Base-by-base conservation (phyloP, 2,888 invertebrate species). In the Scaptomyza polygonia region DNA sequence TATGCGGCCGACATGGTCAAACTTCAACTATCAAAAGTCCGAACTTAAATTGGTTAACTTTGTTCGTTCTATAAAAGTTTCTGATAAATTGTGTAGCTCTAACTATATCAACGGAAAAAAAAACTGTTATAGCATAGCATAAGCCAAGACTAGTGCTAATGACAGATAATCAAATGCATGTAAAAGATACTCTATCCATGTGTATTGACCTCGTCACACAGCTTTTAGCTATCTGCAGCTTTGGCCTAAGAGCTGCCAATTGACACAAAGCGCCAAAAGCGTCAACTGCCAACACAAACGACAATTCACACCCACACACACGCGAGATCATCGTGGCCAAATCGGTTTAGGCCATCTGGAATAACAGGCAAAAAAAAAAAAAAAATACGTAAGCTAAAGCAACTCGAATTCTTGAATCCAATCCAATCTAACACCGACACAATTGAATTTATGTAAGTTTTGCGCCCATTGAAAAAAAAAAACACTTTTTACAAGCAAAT, bases 331-430 rank as follows among this genome's bases (percentile, higher is more conserved):
- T 25, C 39, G 72, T 66, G 61, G 59, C 68, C 69, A 84, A 80
- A 81, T 84, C 81, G 81, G 78, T 81, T 84, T 77, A 63, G 63
- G 65, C 74, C 78, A 84, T 67, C 74, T 78, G 74, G 63, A 66
- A 73, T 80, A 81, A 73, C 74, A 69, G 42, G 18, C 42, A 32
- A 44, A 32, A 57, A 45, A 54, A 44, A 32, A 57, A 45, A 54
- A 53, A 44, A 54, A 44, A 43, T 45, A 57, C 18, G 30, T 40
- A 53, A 53, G 40, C 32, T 40, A 55, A 74, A 59, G 42, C 29
- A 44, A 53, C 54, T 69, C n/a, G 53, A 56, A 68, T 56, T 52
- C 43, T 40, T 39, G 29, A 40, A 18, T 32, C 32, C 48, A 54
- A 63, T 67, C 72, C 73, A 64, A 67, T 57, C 64, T 47, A 53